A percentile compares a stretch with the other conserved stretches of the same genome.
Conservation (phyloP, 2,797 vertebrate genomes). For the Dromococcyx pavoninus region DNA sequence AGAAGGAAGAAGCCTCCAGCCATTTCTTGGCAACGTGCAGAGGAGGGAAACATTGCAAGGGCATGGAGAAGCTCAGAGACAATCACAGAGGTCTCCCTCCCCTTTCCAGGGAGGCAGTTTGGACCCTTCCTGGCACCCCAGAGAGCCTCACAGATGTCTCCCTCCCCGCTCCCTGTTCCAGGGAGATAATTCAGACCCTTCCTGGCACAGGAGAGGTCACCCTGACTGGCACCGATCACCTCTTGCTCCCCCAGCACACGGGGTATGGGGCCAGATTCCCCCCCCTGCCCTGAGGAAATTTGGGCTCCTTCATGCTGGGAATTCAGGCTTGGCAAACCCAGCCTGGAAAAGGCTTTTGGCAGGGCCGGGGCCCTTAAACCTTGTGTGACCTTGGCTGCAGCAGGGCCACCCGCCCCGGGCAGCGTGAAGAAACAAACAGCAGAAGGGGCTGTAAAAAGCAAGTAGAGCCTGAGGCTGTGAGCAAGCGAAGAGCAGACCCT, state of each 20-base stretch:
- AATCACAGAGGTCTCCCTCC: background rate
- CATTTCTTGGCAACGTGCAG: background rate
- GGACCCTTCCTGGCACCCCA: background rate
- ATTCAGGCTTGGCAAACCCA: background rate
- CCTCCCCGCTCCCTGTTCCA: too few species aligned
- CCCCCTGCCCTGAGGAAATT: background rate
- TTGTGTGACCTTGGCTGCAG: conserved; percentile 44
- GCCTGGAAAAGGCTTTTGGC: background rate
- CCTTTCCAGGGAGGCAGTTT: background rate
- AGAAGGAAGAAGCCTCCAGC: background rate
- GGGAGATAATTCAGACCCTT: too few species aligned
- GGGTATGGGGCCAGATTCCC: too few species aligned
- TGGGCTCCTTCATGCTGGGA: background rate
- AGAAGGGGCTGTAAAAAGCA: background rate
- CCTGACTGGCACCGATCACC: background rate
- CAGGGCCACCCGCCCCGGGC: background rate
- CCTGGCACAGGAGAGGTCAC: background rate
- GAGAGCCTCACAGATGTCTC: too few species aligned
- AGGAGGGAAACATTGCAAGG: background rate
- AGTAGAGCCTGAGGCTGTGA: background rate
- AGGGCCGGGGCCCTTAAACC: background rate
- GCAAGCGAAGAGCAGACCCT: background rate
- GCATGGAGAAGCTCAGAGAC: background rate
- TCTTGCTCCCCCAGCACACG: background rate
- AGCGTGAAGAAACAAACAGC: background rate